Base-by-base conservation (phyloP, 2,888 invertebrate species). In the Ophioninae sp. region DNA sequence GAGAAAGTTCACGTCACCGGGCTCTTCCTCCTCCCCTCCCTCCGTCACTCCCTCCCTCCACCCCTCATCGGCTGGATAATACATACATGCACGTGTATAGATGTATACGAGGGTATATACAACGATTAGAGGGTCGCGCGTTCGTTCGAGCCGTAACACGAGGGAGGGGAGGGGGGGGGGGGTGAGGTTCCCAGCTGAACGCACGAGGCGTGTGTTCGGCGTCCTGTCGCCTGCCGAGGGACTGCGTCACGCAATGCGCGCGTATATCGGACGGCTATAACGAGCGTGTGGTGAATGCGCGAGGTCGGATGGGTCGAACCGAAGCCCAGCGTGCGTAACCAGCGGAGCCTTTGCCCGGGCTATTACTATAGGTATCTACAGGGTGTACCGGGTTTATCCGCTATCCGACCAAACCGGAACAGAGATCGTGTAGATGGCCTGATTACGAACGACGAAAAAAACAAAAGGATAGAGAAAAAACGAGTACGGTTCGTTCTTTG, bases 161-260 rank as follows among this genome's bases (percentile, higher is more conserved):
- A 10, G 30, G 30, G 1, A 5, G 56, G 70, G 20, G n/a, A 56
- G 73, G 62, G 69, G 44, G 70, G 23, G 61, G 81, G 77, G 81
- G 82, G 77, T 83, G 86, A 81, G 85, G 77, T 90, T 89, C 88
- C 88, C 87, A 87, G 88, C 85, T 87, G 89, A 88, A 88, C 88
- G 88, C 88, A 86, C 86, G 85, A 83, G 80, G 87, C 87, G 87
- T 87, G 88, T 87, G 87, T 88, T 88, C 85, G 88, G 88, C 88
- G 88, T 88, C 88, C 88, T 88, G 89, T 90, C 89, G 88, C 87
- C 87, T 86, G 82, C 84, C 84, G 87, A 85, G 85, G 85, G 85
- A 72, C 84, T 86, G 86, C 88, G 88, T 89, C 89, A 90, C 89
- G 89, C 89, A 87, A 88, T 86, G 87, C 88, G 21, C 74, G 79